Conservation (phyloP, 2,113 vertebrate genomes). For the Barbus barbus region DNA sequence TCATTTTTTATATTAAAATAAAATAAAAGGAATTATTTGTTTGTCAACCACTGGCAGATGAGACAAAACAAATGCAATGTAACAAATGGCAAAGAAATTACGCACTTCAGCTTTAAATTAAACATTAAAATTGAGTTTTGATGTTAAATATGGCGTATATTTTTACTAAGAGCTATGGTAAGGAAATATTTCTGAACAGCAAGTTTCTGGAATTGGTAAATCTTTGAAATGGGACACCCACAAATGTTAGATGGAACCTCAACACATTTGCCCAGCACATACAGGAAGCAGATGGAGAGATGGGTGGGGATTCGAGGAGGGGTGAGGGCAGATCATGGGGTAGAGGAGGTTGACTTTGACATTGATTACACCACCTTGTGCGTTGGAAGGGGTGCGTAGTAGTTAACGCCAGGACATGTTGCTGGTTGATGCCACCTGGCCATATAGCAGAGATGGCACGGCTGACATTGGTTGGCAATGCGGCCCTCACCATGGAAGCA, state of each 20-base stretch:
- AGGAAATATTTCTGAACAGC: neutral
- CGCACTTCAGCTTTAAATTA: neutral
- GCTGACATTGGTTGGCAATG: conserved; percentile 43
- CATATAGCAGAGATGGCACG: conserved; percentile 37
- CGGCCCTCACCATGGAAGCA: conserved; percentile 28
- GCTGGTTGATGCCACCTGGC: conserved; percentile 56
- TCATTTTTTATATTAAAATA: neutral
- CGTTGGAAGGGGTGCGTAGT: neutral
- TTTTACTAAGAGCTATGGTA: neutral
- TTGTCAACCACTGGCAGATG: neutral
- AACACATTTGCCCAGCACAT: conserved; percentile 42
- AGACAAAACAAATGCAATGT: neutral
- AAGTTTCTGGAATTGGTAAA: neutral
- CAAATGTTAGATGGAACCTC: conserved; percentile 20
- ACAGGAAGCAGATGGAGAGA: conserved; percentile 67
- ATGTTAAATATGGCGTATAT: neutral
- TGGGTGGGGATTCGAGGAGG: conserved; percentile 43
- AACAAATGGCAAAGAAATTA: neutral
- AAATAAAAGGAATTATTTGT: neutral
- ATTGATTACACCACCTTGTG: conserved; percentile 57
- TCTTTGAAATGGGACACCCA: conserved; percentile 12
- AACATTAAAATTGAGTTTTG: neutral
- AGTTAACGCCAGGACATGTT: conserved; percentile 38
- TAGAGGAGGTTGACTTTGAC: conserved; percentile 61
- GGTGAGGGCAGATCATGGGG: conserved; percentile 48